Base-by-base conservation (phyloP, 2,888 invertebrate species). In the Parelbella ahira region DNA sequence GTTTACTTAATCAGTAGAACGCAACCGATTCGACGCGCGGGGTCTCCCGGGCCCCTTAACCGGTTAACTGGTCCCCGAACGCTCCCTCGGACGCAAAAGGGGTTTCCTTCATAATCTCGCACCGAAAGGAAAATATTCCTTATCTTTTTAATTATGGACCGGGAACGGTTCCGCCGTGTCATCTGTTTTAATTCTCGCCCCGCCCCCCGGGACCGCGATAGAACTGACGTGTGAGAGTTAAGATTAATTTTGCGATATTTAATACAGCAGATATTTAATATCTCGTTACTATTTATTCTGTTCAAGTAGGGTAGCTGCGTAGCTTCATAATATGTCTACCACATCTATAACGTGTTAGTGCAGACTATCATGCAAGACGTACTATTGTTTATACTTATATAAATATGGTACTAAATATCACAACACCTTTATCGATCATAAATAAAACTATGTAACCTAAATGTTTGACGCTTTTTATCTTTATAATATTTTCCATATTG, bases 111-210 rank as follows among this genome's bases (percentile, higher is more conserved):
- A 63, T 64, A 63, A 60, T 56, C 54, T 57, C 58, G 51, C 54
- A 50, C 51, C 53, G 58, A 59, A 69, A 77, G 69, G 78, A 82
- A 82, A 80, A 80, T 82, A 79, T 81, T 82, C 76, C 84, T 86
- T 87, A 87, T 87, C 86, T 86, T 86, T 87, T 87, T 86, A 87
- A 87, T 87, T 86, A 87, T 81, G 71, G 72, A 56, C 47, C 69
- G 61, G 75, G 65, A 67, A 64, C 66, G 68, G 76, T 76, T 78
- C 68, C 72, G 76, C 65, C 66, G 68, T 77, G 81, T 86, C 84
- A 78, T 83, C 83, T 75, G 81, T 86, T 86, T 86, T 84, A 84
- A 84, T 86, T 83, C 80, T 74, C 76, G 59, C 62, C 51, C 48
- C 51, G 66, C 65, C 73, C 66, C 63, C 49, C 29, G 78, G 81